phyloP scores from a whole-genome alignment of 2,888 invertebrate genomes.

The Gandaritis pyraliata region DNA sequence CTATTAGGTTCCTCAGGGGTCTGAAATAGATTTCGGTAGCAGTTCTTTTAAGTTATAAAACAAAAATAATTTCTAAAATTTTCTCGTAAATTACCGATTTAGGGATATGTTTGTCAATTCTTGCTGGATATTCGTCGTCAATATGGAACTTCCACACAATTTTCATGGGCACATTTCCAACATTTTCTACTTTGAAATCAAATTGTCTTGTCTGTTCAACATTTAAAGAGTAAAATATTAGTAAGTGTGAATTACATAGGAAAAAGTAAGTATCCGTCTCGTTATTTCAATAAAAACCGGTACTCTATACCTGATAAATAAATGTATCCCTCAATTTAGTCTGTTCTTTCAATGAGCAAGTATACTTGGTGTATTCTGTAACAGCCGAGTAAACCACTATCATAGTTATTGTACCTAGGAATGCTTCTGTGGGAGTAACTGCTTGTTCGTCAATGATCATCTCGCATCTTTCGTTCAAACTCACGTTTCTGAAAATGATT shows the following conservation, averaged over 20 bases:
- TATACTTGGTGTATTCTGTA: conserved; percentile 81
- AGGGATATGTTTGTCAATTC: conserved; percentile 58
- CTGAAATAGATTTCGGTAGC: conserved; percentile 15
- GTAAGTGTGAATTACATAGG: background rate
- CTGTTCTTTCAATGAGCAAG: conserved; percentile 66
- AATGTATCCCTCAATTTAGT: conserved; percentile 82
- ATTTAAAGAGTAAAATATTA: conserved; percentile 2
- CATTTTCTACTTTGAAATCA: conserved; percentile 65
- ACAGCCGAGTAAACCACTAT: conserved; percentile 77
- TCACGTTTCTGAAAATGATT: conserved; percentile 52
- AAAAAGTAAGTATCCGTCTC: background rate
- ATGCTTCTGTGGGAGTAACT: conserved; percentile 47
- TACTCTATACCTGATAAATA: conserved; percentile 71
- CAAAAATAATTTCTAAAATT: background rate
- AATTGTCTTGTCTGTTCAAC: conserved; percentile 62
- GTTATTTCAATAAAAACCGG: background rate
- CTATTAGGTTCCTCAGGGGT: conserved; percentile 18
- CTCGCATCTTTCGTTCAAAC: conserved; percentile 65
- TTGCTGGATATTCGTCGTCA: conserved; percentile 72
- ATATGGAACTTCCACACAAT: conserved; percentile 69
- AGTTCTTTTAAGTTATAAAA: background rate
- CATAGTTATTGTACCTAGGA: conserved; percentile 63
- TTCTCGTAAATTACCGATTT: conserved; percentile 42
- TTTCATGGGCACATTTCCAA: conserved; percentile 72
- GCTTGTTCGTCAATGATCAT: conserved; percentile 59